Evolutionary conservation across 2,113 vertebrate species (phyloP).

Genomic region (Megaceryle torquata): DNA sequence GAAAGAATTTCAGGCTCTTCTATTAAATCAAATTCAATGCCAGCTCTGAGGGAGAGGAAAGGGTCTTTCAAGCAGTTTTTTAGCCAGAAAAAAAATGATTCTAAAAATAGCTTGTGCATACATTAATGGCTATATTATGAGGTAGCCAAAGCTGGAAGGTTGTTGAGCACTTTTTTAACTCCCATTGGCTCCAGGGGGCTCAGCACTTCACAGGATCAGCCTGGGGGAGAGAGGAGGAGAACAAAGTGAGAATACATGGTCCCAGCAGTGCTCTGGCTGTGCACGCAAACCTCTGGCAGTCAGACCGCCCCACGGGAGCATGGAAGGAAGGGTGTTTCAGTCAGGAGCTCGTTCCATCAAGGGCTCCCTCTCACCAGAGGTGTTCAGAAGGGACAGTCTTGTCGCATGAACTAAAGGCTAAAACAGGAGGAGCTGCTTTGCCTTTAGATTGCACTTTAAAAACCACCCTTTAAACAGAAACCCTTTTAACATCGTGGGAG

Average conservation of each 20-base stretch:
- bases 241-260: constrained; percentile 18
- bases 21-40: constrained; percentile 52
- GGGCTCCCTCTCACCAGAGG: not conserved
- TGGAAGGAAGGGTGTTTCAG: not conserved
- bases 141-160: not conserved
- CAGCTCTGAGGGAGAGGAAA: not conserved
- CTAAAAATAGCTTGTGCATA: constrained; percentile 47
- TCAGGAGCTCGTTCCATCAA: not conserved
- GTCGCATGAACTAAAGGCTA: not conserved
- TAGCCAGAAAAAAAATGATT: not conserved
- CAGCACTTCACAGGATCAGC: constrained; percentile 26
- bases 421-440: not conserved
- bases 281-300: not conserved
- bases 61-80: constrained; percentile 23
- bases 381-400: not conserved
- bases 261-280: not conserved
- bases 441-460: not conserved
- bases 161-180: not conserved
- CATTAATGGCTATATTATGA: constrained; percentile 29
- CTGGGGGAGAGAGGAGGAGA: constrained; percentile 5
- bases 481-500: not conserved
- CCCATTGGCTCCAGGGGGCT: not conserved
- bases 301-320: not conserved
- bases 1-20: constrained; percentile 56
- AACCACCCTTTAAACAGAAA: not conserved